Evolutionary conservation across 2,113 vertebrate species (phyloP).

Genomic region (Chloroceryle aenea): DNA sequence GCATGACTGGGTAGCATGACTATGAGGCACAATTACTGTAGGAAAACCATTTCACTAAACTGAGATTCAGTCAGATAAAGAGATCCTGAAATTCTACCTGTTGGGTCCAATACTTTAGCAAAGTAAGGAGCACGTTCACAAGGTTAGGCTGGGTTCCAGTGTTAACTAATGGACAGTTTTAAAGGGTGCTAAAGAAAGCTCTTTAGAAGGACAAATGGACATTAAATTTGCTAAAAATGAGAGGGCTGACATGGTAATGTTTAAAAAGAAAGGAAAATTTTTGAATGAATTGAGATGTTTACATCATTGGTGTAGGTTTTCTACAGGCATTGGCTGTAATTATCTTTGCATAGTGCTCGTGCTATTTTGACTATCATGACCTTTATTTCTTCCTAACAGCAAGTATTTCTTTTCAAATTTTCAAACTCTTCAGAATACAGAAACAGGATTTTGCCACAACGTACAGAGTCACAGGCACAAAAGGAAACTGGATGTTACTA

Average conservation of each 20-base stretch:
- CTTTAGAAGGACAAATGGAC: not conserved
- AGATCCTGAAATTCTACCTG: not conserved
- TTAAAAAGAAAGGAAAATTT: not conserved
- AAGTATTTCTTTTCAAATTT: not conserved
- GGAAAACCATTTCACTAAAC: not conserved
- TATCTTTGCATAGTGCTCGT: not conserved
- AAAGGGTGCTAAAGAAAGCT: not conserved
- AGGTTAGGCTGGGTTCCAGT: not conserved
- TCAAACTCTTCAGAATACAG: not conserved
- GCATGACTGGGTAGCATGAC: not conserved
- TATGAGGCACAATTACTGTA: not conserved
- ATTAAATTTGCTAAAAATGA: not conserved
- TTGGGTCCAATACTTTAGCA: not conserved
- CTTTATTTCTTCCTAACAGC: not conserved
- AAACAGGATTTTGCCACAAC: not conserved
- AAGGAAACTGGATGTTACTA: not conserved
- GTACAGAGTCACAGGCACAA: not conserved
- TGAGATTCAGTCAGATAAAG: not conserved
- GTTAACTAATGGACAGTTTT: not conserved
- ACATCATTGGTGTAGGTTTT: not conserved
- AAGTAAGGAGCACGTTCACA: not conserved
- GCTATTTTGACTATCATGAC: not conserved
- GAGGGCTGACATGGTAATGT: not conserved
- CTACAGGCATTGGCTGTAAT: not conserved
- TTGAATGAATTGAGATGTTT: not conserved